These are phyloP conservation scores for Myrmecophaga tridactyla DNA, from an alignment of 2,113 vertebrate genomes.

Conservation along the genomic window DNA sequence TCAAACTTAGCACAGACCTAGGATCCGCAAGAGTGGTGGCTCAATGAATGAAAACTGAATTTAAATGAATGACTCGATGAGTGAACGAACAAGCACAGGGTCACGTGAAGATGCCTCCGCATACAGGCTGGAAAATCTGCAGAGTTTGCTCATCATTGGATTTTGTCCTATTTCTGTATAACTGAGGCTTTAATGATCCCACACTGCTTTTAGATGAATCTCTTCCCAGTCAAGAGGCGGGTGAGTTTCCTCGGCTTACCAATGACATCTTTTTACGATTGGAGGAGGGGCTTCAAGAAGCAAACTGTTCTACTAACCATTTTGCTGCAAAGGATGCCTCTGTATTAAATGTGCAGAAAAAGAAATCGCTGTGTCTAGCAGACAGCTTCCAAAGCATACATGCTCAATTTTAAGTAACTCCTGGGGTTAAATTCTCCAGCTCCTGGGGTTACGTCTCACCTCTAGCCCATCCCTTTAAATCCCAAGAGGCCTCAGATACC, in stretches of 20 bases:
- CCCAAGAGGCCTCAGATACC: rapidly evolving
- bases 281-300: rapidly evolving
- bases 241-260: rapidly evolving
- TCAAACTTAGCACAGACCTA: background rate
- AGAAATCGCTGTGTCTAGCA: background rate
- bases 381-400: background rate
- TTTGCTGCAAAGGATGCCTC: background rate
- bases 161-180: background rate
- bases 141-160: background rate
- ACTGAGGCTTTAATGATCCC: background rate
- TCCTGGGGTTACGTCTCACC: background rate
- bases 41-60: background rate
- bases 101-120: background rate
- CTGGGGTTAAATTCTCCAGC: no score
- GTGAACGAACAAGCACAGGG: background rate
- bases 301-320: background rate
- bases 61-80: background rate
- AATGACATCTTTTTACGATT: no score
- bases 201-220: background rate
- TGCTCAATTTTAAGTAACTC: background rate
- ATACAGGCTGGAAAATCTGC: background rate
- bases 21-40: background rate
- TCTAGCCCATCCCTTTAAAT: rapidly evolving
- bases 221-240: background rate
- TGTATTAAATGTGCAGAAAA: background rate